Evolutionary conservation across 2,888 invertebrate genomes (phyloP).

Genomic region (Leptinotarsa tumamoca): DNA sequence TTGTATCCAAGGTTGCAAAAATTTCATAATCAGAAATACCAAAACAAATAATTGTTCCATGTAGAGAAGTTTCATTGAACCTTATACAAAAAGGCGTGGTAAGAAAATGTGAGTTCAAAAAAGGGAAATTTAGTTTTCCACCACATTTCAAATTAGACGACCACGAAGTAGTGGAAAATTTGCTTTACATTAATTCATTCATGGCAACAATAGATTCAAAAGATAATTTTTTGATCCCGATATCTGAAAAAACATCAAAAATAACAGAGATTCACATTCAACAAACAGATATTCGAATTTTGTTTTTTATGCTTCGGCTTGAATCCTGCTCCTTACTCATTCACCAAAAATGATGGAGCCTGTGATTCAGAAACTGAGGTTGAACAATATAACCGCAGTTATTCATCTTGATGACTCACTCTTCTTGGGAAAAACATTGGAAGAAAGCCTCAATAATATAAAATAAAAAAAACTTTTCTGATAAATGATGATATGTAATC

Average conservation of each 20-base stretch:
- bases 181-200: background rate
- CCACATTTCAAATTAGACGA: background rate
- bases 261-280: slow-evolving; percentile 20
- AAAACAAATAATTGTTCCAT: no score
- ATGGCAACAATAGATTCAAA: background rate
- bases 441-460: background rate
- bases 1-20: no score
- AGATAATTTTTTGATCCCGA: slow-evolving; percentile 8
- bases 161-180: background rate
- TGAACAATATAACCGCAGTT: background rate
- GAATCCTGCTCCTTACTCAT: background rate
- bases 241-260: slow-evolving; percentile 9
- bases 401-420: slow-evolving; percentile 26
- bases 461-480: background rate
- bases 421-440: background rate
- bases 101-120: slow-evolving; percentile 4
- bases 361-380: slow-evolving; percentile 7
- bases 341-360: background rate
- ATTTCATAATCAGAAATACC: no score
- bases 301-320: slow-evolving; percentile 24
- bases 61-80: background rate
- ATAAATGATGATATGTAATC: slow-evolving; percentile 16
- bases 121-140: background rate
- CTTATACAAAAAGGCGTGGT: slow-evolving; percentile 28
- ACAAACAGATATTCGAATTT: slow-evolving; percentile 23